These are phyloP conservation scores for Periophthalmus magnuspinnatus DNA, from an alignment of 2,797 vertebrate genomes.

Conservation along the genomic window DNA sequence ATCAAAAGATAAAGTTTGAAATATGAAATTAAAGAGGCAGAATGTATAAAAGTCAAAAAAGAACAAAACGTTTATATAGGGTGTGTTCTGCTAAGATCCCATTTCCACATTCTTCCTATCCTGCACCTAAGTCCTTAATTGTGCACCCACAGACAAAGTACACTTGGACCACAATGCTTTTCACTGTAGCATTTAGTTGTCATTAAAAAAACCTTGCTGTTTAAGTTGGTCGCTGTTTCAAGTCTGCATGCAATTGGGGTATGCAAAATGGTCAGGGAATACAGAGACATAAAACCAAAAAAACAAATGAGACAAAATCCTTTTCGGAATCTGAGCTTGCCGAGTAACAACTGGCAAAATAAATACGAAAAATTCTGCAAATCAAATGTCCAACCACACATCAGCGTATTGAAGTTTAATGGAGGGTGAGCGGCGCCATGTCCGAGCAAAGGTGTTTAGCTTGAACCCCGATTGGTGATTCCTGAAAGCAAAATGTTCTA, in stretches of 20 bases:
- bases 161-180: constrained; percentile 77
- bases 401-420: constrained; percentile 65
- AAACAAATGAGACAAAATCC: constrained; percentile 72
- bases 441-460: constrained; percentile 22
- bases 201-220: constrained; percentile 69
- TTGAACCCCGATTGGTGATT: constrained; percentile 11
- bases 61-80: constrained; percentile 59
- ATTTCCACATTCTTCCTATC: constrained; percentile 84
- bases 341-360: constrained; percentile 67
- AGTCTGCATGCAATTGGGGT: constrained; percentile 70
- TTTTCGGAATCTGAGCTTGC: constrained; percentile 74
- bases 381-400: constrained; percentile 63
- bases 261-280: constrained; percentile 44
- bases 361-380: constrained; percentile 68
- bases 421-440: constrained; percentile 51
- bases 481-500: constrained; percentile 11
- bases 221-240: constrained; percentile 75
- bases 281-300: constrained; percentile 65
- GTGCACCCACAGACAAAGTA: constrained; percentile 82
- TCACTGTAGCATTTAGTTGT: constrained; percentile 72
- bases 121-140: constrained; percentile 85
- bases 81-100: constrained; percentile 79
- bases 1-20: constrained; percentile 11
- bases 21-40: constrained; percentile 29
- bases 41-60: constrained; percentile 48